Conservation (phyloP, 1,140 invertebrate genomes). For the Thaumatotibia leucotreta region DNA sequence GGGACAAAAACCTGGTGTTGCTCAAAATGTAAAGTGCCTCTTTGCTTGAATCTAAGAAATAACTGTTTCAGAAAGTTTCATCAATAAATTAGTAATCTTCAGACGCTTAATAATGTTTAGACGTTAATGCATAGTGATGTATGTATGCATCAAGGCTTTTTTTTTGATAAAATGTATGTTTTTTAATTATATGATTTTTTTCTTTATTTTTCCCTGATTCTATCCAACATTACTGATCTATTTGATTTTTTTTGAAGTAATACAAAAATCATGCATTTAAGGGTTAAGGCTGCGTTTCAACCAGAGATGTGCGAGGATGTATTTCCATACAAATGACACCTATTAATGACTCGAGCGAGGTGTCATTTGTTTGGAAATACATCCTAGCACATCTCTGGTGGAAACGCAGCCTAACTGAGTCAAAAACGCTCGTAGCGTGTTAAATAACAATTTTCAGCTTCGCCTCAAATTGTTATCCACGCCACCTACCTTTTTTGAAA, state of each 20-base stretch:
- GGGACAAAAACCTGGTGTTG: constrained; percentile 35
- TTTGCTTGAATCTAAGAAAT: constrained; percentile 18
- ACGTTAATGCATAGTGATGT: constrained; percentile 13
- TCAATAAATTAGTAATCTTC: not conserved
- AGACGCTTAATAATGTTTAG: too few species aligned
- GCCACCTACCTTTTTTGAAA: too few species aligned
- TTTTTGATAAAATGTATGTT: constrained; percentile 4
- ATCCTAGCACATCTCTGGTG: too few species aligned
- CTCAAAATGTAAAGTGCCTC: constrained; percentile 28
- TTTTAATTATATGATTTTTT: constrained; percentile 31
- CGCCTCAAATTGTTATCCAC: too few species aligned
- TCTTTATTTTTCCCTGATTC: constrained; percentile 33
- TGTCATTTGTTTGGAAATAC: too few species aligned
- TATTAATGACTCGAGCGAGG: too few species aligned
- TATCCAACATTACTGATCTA: constrained; percentile 35
- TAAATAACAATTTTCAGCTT: too few species aligned
- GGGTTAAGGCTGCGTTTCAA: too few species aligned
- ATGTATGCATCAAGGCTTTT: constrained; percentile 39
- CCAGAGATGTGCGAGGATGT: too few species aligned
- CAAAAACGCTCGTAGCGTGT: too few species aligned
- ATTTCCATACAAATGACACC: too few species aligned
- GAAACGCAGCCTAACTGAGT: too few species aligned
- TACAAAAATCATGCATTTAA: constrained; percentile 34
- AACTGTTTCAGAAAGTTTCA: constrained; percentile 24
- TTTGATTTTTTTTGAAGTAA: constrained; percentile 35